phyloP scores from a whole-genome alignment of 2,888 invertebrate genomes.

The Synergus japonicus region DNA sequence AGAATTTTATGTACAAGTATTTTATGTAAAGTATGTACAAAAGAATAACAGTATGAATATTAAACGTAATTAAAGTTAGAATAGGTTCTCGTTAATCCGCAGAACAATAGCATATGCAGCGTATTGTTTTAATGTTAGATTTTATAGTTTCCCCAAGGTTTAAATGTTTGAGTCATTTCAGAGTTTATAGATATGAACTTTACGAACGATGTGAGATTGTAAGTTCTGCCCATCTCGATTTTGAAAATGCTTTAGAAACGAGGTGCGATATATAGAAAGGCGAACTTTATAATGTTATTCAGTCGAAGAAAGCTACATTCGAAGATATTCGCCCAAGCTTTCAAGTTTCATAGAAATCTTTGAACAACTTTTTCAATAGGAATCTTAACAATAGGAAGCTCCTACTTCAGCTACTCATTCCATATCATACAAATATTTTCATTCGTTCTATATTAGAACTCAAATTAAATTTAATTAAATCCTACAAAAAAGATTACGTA shows the following conservation, averaged over 20 bases:
- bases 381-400: background rate
- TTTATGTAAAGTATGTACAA: background rate
- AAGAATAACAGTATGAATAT: background rate
- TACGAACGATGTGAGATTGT: background rate
- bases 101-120: background rate
- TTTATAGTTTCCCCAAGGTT: background rate
- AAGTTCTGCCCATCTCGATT: background rate
- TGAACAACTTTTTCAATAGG: background rate
- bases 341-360: slow-evolving; percentile 8
- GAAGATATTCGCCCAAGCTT: background rate
- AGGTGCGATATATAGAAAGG: background rate
- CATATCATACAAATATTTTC: background rate
- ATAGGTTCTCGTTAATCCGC: background rate
- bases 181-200: background rate
- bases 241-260: background rate
- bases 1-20: background rate
- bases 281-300: slow-evolving; percentile 15
- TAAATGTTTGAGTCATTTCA: background rate
- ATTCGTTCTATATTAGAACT: background rate
- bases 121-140: background rate
- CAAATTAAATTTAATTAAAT: background rate
- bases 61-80: background rate
- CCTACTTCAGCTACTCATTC: background rate
- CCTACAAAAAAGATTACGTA: background rate
- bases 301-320: background rate